Conservation (phyloP, 1,140 invertebrate species). For the Drosophila subobscura region DNA sequence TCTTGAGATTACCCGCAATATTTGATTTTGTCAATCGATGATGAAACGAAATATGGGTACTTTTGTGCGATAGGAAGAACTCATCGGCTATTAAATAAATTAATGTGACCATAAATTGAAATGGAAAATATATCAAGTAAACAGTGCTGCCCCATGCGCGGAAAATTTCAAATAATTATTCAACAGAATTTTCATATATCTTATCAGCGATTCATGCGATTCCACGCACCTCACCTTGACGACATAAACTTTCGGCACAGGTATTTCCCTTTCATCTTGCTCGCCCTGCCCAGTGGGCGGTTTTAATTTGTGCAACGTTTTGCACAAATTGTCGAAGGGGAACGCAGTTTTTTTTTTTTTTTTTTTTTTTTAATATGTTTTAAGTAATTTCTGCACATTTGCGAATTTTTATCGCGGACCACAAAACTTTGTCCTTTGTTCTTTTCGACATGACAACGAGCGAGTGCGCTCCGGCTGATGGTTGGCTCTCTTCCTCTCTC, state of each 20-base stretch:
- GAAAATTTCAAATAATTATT: no score
- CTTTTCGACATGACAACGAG: constrained; percentile 15
- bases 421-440: constrained; percentile 73
- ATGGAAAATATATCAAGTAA: no score
- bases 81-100: no score
- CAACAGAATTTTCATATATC: no score
- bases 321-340: constrained; percentile 36
- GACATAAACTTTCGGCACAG: constrained; percentile 25
- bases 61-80: no score
- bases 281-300: constrained; percentile 12
- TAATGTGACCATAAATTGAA: no score
- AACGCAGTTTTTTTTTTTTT: constrained; percentile 58
- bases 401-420: constrained; percentile 72
- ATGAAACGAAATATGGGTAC: no score
- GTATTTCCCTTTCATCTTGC: constrained; percentile 52
- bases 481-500: not conserved
- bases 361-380: constrained; percentile 71
- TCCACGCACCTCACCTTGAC: not conserved
- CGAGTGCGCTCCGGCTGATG: not conserved
- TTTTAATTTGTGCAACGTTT: constrained; percentile 70
- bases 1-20: no score
- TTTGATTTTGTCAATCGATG: no score
- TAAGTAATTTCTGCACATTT: constrained; percentile 77
- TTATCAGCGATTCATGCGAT: no score
- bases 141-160: no score